Percentiles rank a stretch among this genome's conserved stretches.
Conservation (phyloP, 2,797 vertebrate species). For the Phrynocephalus forsythii region DNA sequence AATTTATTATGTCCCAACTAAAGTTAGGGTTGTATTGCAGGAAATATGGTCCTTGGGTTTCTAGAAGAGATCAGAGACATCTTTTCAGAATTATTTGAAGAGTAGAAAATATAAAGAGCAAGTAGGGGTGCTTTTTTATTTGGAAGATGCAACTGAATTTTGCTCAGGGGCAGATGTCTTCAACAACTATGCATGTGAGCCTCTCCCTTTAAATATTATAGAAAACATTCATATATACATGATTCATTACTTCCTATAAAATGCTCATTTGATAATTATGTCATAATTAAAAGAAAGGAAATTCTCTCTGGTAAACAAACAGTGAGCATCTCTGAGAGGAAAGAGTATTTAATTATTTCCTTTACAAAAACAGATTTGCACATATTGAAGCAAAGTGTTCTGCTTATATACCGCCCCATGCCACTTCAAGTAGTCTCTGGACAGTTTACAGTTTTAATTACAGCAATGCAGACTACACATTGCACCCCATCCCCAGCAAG, state of each 20-base stretch:
- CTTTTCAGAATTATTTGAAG: neutral
- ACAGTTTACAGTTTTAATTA: no score
- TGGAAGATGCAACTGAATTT: neutral
- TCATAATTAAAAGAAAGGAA: conserved; percentile 22
- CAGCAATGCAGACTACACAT: no score
- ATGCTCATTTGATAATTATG: neutral
- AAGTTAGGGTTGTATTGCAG: neutral
- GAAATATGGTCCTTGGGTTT: neutral
- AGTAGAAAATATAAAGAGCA: neutral
- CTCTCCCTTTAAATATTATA: neutral
- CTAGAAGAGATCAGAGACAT: neutral
- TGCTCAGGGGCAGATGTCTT: neutral
- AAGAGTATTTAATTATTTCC: conserved; percentile 11
- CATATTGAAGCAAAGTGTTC: neutral
- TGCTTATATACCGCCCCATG: no score
- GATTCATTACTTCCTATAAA: neutral
- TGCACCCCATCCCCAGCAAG: no score
- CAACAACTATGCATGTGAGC: neutral
- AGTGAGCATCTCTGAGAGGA: neutral
- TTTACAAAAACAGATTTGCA: neutral
- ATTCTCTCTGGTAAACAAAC: neutral
- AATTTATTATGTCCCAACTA: neutral
- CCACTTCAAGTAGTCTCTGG: no score
- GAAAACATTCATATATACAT: neutral
- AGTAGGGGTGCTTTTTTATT: no score